Evolutionary conservation across 1,140 invertebrate genomes (phyloP).

Genomic region (Harpegnathos saltator): DNA sequence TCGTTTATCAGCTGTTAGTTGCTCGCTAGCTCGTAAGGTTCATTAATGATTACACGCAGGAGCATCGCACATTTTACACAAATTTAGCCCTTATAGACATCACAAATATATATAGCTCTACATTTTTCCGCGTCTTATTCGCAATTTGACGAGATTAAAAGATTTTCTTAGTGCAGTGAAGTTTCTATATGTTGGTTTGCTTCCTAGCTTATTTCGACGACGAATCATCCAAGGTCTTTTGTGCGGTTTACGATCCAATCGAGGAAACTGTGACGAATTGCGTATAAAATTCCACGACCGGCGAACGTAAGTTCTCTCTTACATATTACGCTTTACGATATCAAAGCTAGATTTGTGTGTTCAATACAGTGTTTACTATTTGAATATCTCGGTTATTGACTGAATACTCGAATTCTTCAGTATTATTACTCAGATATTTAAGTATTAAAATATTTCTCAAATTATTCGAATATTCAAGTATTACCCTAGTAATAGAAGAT

Average conservation of each 20-base stretch:
- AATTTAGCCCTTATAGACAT: constrained; percentile 18
- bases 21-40: not conserved
- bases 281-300: not conserved
- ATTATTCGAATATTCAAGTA: too few relatives aligned
- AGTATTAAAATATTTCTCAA: too few relatives aligned
- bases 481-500: too few relatives aligned
- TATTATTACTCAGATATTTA: too few relatives aligned
- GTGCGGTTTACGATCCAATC: not conserved
- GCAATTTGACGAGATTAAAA: not conserved
- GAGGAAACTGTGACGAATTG: not conserved
- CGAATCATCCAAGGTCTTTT: not conserved
- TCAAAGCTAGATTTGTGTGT: too few relatives aligned
- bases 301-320: not conserved
- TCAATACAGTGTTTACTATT: too few relatives aligned
- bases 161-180: not conserved
- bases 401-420: too few relatives aligned
- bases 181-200: not conserved
- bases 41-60: constrained; percentile 25
- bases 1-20: constrained; percentile 39
- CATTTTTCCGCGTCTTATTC: not conserved
- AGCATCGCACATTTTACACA: not conserved
- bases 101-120: not conserved
- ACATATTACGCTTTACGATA: too few relatives aligned
- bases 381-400: too few relatives aligned
- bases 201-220: not conserved